Base-by-base conservation (phyloP, 2,888 invertebrate species). In the Athetis lepigone region DNA sequence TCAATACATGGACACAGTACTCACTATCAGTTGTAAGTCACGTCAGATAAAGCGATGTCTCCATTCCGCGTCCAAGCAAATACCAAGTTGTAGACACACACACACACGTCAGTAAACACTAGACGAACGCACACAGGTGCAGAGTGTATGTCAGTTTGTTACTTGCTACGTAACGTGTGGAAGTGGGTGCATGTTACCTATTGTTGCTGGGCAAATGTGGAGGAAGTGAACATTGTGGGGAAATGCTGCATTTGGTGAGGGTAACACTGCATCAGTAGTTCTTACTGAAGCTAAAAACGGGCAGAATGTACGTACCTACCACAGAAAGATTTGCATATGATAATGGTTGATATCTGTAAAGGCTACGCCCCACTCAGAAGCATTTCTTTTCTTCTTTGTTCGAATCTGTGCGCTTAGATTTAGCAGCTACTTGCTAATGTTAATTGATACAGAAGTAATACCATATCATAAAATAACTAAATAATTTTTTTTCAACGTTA, bases 11-110 rank as follows among this genome's bases (percentile, higher is more conserved):
- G 80, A 33, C n/a, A 56, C 66, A 27, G n/a, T 52, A 70, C 40
- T 33, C 55, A 23, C 51, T 71, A 80, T 80, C 81, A 67, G 69
- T 46, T 58, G 50, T 67, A 64, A 78, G 67, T 65, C 66, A 72
- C 58, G 67, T 64, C 61, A 60, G 70, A 80, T 75, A 79, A 71
- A 68, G 68, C 56, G 39, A 62, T 58, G 68, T 70, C 58, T 72
- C 47, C 64, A 55, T 52, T 60, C 59, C 74, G 42, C 27, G 46
- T 54, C 56, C 37, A 60, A 70, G 52, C 71, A 60, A 60, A 72
- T 75, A 75, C 51, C 13, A 23, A 52, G 43, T 47, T 59, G 75
- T 45, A 47, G 46, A 45, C 46, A 70, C 37, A 47, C 55, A 54
- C 33, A 60, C 21, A 40, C 36, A 25, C 19, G 3, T 55, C 42